These are phyloP conservation scores for Drosophila prostipennis DNA, from an alignment of 2,888 invertebrate genomes.

Conservation along the genomic window DNA sequence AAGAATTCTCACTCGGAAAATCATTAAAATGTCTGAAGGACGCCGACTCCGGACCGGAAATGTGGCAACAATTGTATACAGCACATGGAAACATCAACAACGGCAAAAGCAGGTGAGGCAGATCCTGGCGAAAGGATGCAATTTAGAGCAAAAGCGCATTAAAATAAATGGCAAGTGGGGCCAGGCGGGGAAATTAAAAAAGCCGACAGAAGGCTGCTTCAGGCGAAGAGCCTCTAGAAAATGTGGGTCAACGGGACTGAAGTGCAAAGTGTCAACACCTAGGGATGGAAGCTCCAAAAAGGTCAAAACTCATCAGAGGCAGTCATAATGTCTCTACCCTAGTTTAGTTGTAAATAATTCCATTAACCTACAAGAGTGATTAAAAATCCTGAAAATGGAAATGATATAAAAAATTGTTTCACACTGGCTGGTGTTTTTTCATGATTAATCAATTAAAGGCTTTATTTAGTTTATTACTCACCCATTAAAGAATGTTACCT, in stretches of 20 bases:
- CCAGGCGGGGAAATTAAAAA: conserved; percentile 69
- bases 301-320: background rate
- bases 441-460: too few species aligned
- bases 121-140: conserved; percentile 61
- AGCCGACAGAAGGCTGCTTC: conserved; percentile 41
- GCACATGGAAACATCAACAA: conserved; percentile 45
- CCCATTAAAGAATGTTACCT: background rate
- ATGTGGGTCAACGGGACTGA: conserved; percentile 58
- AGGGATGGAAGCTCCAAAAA: conserved; percentile 12
- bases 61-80: conserved; percentile 71
- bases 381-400: too few species aligned
- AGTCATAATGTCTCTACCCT: background rate
- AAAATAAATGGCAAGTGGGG: conserved; percentile 61
- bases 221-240: conserved; percentile 18
- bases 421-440: too few species aligned
- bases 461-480: background rate
- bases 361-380: too few species aligned
- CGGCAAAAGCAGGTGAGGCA: conserved; percentile 28
- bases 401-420: too few species aligned
- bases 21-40: conserved; percentile 73
- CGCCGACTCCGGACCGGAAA: conserved; percentile 49
- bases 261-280: conserved; percentile 14
- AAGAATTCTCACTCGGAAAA: conserved; percentile 69
- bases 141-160: conserved; percentile 71
- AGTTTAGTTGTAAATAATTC: background rate